A percentile compares a stretch with the other conserved stretches of the same genome.
Conservation (phyloP, 2,113 vertebrate species). For the Sphyrna mokarran region DNA sequence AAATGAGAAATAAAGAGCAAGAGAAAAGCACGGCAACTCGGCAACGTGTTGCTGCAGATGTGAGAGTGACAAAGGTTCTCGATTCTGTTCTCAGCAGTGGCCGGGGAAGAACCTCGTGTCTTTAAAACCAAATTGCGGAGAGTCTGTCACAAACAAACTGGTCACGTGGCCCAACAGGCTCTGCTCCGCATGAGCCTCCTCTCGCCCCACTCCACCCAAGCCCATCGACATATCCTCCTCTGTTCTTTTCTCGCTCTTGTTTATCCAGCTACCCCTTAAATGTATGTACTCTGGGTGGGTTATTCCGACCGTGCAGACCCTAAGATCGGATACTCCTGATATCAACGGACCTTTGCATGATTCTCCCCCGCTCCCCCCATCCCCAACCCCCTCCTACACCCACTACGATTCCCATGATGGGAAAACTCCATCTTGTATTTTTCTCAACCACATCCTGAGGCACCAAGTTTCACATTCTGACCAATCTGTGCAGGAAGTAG, state of each 20-base stretch:
- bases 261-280: background rate
- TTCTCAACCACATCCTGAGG: background rate
- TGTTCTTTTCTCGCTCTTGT: background rate
- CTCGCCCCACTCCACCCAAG: background rate
- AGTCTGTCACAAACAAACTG: background rate
- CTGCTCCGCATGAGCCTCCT: background rate
- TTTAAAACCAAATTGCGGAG: background rate
- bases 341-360: too few relatives aligned
- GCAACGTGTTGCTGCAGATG: background rate
- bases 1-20: background rate
- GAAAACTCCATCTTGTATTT: too few relatives aligned
- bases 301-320: too few relatives aligned
- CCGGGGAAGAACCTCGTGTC: background rate
- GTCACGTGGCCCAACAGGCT: background rate
- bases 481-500: background rate
- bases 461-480: background rate
- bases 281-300: too few relatives aligned
- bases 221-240: background rate
- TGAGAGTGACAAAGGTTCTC: background rate
- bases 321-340: too few relatives aligned
- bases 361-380: too few relatives aligned
- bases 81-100: background rate
- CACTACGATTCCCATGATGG: too few relatives aligned
- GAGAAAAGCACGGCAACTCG: background rate
- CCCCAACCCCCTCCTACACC: too few relatives aligned